Conservation (phyloP, 2,888 invertebrate species). For the Encarsia formosa region DNA sequence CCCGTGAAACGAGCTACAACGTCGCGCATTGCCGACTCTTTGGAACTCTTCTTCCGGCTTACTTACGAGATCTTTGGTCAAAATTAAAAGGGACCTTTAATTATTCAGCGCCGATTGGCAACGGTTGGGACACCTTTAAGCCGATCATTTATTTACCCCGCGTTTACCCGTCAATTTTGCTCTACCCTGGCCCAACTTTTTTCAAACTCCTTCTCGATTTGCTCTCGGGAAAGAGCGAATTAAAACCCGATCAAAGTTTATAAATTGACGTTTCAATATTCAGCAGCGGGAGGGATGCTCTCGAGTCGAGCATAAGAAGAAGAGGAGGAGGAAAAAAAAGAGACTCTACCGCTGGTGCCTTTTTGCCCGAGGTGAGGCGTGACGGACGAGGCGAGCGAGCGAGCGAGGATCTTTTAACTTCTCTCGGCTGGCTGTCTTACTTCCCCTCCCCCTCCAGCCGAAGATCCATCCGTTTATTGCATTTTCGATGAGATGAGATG, state of each 20-base stretch:
- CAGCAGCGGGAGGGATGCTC: too few species aligned
- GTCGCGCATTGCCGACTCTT: too few species aligned
- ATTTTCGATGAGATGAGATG: slow-evolving; percentile 28
- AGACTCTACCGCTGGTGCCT: not conserved
- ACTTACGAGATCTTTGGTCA: too few species aligned
- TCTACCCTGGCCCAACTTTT: too few species aligned
- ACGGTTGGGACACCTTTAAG: too few species aligned
- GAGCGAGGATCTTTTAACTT: slow-evolving; percentile 22
- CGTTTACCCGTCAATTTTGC: slow-evolving; percentile 33
- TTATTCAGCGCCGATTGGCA: too few species aligned
- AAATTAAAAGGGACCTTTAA: too few species aligned
- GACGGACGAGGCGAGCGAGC: too few species aligned
- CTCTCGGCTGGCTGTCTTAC: slow-evolving; percentile 8
- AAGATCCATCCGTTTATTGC: slow-evolving; percentile 34
- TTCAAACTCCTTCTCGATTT: slow-evolving; percentile 23
- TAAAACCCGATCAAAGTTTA: slow-evolving; percentile 48
- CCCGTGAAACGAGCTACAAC: slow-evolving; percentile 47
- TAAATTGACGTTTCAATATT: slow-evolving; percentile 45
- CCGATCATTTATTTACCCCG: slow-evolving; percentile 21
- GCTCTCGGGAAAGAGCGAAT: slow-evolving; percentile 33
- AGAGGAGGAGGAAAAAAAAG: slow-evolving; percentile 23
- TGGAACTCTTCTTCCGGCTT: not conserved
- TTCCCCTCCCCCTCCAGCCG: slow-evolving; percentile 14
- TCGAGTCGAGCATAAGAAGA: too few species aligned
- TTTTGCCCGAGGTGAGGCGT: slow-evolving; percentile 21